phyloP scores from a whole-genome alignment of 1,140 invertebrate genomes.

The Drosophila watanabei region DNA sequence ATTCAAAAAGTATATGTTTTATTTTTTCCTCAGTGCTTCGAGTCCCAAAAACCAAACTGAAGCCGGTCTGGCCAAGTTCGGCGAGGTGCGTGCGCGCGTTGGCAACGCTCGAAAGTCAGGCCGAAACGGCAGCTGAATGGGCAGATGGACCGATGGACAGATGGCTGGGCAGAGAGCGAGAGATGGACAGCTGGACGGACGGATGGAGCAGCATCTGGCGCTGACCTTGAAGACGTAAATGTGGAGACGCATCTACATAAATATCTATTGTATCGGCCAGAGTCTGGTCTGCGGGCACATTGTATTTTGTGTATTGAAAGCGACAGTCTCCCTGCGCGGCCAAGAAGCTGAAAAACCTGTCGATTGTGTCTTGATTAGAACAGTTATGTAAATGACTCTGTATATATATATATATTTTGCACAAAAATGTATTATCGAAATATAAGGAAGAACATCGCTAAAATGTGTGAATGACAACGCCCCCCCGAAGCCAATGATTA shows the following conservation, averaged over 20 bases:
- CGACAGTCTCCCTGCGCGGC: too few species aligned
- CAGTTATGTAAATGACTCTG: slow-evolving; percentile 47
- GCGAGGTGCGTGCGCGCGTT: slow-evolving; percentile 38
- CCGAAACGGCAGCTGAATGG: slow-evolving; percentile 46
- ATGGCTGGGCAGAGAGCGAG: too few species aligned
- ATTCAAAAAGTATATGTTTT: too few species aligned
- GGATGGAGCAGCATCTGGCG: slow-evolving; percentile 49
- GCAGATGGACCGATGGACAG: slow-evolving; percentile 14
- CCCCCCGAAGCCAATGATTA: slow-evolving; percentile 32
- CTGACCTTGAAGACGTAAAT: slow-evolving; percentile 77
- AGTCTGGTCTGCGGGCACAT: slow-evolving; percentile 17
- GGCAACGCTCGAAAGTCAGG: slow-evolving; percentile 42
- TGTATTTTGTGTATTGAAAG: slow-evolving; percentile 46
- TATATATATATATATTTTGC: slow-evolving; percentile 7
- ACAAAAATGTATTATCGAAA: not conserved
- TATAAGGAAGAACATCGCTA: slow-evolving; percentile 25
- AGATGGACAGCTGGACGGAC: slow-evolving; percentile 19
- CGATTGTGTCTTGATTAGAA: slow-evolving; percentile 44
- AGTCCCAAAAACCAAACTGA: slow-evolving; percentile 29
- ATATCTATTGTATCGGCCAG: slow-evolving; percentile 43
- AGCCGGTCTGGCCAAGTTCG: slow-evolving; percentile 44
- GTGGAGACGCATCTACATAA: slow-evolving; percentile 60
- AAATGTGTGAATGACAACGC: slow-evolving; percentile 37
- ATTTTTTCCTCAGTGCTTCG: not conserved
- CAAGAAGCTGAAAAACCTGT: slow-evolving; percentile 49